phyloP scores from a whole-genome alignment of 2,113 vertebrate genomes.

The Mustelus asterias region DNA sequence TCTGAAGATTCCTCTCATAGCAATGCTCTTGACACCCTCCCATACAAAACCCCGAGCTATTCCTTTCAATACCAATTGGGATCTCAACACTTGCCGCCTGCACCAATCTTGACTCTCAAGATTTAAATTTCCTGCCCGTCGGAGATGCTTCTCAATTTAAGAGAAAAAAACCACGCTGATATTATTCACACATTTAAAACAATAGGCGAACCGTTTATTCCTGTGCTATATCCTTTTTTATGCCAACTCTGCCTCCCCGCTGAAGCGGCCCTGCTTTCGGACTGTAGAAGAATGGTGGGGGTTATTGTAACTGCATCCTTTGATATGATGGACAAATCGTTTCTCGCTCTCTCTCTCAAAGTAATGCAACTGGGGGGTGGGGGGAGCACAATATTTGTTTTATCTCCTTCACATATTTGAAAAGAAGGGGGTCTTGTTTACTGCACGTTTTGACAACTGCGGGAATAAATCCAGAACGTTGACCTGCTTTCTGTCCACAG shows the following conservation, averaged over 20 bases:
- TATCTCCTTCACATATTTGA: neutral
- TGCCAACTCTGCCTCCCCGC: neutral
- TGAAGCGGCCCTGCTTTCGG: neutral
- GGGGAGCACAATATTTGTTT: neutral
- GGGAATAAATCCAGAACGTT: conserved; percentile 37
- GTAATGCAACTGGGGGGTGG: neutral
- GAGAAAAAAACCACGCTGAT: neutral
- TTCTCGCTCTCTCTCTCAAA: neutral
- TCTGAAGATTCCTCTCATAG: neutral
- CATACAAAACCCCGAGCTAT: neutral
- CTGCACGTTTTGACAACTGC: conserved; percentile 26
- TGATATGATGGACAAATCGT: neutral
- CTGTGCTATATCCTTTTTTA: neutral
- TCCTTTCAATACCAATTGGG: neutral
- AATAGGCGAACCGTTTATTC: neutral
- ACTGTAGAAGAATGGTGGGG: neutral
- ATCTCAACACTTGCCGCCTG: neutral
- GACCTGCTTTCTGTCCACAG: conserved; percentile 42
- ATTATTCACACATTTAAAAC: neutral
- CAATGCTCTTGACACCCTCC: no score
- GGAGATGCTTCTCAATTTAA: neutral
- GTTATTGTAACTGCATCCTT: neutral
- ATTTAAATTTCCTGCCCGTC: neutral
- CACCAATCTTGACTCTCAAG: neutral
- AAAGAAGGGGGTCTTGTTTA: neutral